phyloP scores from a whole-genome alignment of 2,797 vertebrate genomes.

The Pogoniulus pusillus region DNA sequence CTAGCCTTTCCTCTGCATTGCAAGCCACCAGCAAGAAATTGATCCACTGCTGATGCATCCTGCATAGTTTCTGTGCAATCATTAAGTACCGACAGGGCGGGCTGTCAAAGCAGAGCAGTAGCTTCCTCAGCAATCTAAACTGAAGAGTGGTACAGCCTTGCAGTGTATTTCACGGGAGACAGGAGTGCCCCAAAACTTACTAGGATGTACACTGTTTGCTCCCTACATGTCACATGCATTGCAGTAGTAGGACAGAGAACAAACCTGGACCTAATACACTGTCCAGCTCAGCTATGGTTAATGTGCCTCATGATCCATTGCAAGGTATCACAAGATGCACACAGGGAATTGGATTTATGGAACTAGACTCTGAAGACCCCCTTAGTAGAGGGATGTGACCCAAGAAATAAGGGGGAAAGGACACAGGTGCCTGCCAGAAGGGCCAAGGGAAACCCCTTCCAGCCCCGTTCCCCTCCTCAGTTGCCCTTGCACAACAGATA shows the following conservation, averaged over 20 bases:
- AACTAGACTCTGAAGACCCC: too few species aligned
- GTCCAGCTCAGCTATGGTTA: not conserved
- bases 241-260: not conserved
- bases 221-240: not conserved
- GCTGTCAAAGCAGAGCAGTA: not conserved
- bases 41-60: not conserved
- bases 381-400: too few species aligned
- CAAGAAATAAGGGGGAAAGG: too few species aligned
- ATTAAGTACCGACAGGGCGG: not conserved
- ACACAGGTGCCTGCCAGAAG: too few species aligned
- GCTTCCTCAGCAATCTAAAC: not conserved
- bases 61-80: not conserved
- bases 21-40: not conserved
- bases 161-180: not conserved
- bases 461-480: too few species aligned
- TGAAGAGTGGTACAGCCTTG: not conserved
- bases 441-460: too few species aligned
- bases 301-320: not conserved
- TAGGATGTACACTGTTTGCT: not conserved
- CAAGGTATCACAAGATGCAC: accelerated
- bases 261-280: accelerated
- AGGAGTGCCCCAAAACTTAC: not conserved
- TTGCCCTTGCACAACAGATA: too few species aligned
- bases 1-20: not conserved
- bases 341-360: too few species aligned